Conservation (phyloP, 2,797 vertebrate species). For the Cossypha dichroa region DNA sequence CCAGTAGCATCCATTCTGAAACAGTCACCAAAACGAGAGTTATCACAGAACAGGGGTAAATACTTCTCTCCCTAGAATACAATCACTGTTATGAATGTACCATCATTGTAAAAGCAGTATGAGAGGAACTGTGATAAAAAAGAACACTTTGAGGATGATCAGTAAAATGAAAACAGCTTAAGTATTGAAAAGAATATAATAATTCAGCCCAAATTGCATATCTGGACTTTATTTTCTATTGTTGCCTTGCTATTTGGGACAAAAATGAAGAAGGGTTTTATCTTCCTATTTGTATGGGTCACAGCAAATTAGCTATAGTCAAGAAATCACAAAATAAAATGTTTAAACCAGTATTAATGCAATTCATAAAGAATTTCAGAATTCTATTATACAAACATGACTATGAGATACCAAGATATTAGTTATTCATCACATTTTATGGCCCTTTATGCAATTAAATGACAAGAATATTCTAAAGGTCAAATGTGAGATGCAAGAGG, state of each 20-base stretch:
- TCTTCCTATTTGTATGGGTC: neutral
- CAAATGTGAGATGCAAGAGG: neutral
- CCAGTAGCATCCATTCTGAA: neutral
- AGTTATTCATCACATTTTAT: neutral
- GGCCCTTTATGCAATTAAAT: neutral
- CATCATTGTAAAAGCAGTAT: neutral
- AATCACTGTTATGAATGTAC: neutral
- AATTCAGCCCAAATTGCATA: neutral
- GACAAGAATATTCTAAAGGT: conserved; percentile 15
- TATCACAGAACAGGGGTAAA: neutral
- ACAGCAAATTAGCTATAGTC: neutral
- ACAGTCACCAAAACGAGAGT: neutral
- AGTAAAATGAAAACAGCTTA: neutral
- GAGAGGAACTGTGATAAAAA: neutral
- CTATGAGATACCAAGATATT: neutral
- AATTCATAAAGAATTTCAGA: neutral
- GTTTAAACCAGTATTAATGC: neutral
- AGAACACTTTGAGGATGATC: neutral
- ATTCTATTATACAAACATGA: neutral
- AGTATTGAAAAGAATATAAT: neutral
- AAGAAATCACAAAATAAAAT: neutral
- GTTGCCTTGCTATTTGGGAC: neutral
- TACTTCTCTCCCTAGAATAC: neutral
- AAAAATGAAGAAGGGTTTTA: neutral
- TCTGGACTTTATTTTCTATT: neutral